Evolutionary conservation across 2,113 vertebrate species (phyloP), one percentile per base, ranked within the genome.

Genomic region (Steatornis caripensis): DNA sequence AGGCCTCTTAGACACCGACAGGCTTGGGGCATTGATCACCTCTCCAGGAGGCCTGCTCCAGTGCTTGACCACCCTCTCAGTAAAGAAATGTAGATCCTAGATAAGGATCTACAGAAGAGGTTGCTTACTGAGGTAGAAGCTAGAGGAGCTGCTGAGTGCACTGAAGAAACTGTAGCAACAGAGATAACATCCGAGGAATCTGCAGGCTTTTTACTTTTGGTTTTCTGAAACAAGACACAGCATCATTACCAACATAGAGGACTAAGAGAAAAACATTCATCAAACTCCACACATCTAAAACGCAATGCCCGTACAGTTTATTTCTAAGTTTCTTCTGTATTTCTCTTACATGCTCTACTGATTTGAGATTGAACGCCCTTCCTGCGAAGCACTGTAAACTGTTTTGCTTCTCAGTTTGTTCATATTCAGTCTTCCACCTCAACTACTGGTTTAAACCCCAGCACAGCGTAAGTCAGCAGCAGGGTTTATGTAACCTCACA

Each of bases 41-140:
- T n/a, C 65, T n/a, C 34, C 9, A 37, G 48, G 14, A 29, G 37
- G 19, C 48, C n/a, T 37, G 18, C 12, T 20, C 13, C 48, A 49
- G 46, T 9, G 66, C 15, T 13, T 51, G n/a, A 15, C n/a, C 46
- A 51, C 46, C 13, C 5, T 21, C 26, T 30, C 4, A 0, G 24
- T 29, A 37, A 11, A 15, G 48, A 51, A 15, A 29, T 15, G 26
- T 22, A 37, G 14, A 15, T 37, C 26, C n/a, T 37, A 29, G n/a
- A 11, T 11, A 12, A 58, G 27, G 30, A 57, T 12, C 10, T 18
- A 18, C 4, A 45, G 58, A 19, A 45, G 22, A 21, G 4, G 30
- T 12, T 68, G 62, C 98, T 97, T 91, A 98, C 98, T 10, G 91
- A 79, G 39, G 64, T 1, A 54, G 84, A 26, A 58, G 85, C 12